phyloP scores from a whole-genome alignment of 2,113 vertebrate genomes.

The Oreochromis spilurus region DNA sequence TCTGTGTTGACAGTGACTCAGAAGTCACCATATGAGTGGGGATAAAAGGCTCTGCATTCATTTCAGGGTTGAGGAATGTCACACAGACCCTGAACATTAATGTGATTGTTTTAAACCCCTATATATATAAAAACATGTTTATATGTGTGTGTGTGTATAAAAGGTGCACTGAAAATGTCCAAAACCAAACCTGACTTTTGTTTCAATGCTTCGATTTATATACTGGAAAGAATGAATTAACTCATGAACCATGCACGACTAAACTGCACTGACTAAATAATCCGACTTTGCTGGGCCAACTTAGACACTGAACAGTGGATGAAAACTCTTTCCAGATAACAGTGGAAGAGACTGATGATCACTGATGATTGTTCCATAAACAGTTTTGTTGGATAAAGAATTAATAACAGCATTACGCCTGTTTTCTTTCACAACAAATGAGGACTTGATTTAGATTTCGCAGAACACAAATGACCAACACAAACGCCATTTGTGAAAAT shows the following conservation, averaged over 20 bases:
- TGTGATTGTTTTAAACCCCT: background rate
- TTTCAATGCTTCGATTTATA: background rate
- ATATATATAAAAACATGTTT: background rate
- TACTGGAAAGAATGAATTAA: background rate
- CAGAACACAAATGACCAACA: constrained; percentile 12
- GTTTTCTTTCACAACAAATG: constrained; percentile 15
- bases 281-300: background rate
- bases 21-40: background rate
- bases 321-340: constrained; percentile 6
- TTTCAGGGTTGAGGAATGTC: background rate
- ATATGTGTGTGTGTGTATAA: rapidly evolving
- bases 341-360: background rate
- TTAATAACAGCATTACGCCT: background rate
- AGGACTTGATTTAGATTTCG: constrained; percentile 4
- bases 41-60: background rate
- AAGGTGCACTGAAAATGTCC: background rate
- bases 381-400: background rate
- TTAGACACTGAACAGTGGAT: background rate
- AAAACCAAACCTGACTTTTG: background rate
- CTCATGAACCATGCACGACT: background rate
- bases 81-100: background rate
- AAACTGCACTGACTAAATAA: background rate
- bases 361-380: constrained; percentile 14
- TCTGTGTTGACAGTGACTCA: background rate
- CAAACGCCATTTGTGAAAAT: background rate